These are phyloP conservation scores for Cyclura pinguis DNA, from an alignment of 2,797 vertebrate species.

Conservation along the genomic window DNA sequence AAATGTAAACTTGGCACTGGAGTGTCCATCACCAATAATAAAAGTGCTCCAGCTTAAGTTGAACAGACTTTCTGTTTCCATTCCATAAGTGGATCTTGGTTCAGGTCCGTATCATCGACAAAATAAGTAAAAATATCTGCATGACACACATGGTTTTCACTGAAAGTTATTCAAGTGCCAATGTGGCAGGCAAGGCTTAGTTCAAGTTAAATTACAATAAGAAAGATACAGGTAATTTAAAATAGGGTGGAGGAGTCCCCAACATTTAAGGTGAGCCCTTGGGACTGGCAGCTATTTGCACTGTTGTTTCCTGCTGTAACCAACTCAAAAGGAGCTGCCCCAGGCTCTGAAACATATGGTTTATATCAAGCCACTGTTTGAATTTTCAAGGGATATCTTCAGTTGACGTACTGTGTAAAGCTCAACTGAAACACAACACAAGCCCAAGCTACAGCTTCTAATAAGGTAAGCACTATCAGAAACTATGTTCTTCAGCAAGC, in stretches of 20 bases:
- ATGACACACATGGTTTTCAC: conserved; percentile 12
- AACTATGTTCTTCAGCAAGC: conserved; percentile 12
- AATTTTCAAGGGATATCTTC: conserved; percentile 57
- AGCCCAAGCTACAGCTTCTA: conserved; percentile 25
- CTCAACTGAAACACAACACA: conserved; percentile 34
- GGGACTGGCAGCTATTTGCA: conserved; percentile 76
- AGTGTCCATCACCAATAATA: neutral
- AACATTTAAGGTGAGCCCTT: conserved; percentile 64
- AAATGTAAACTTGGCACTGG: neutral
- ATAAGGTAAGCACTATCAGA: conserved; percentile 28
- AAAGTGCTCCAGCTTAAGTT: neutral
- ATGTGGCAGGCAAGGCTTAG: neutral
- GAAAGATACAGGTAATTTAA: conserved; percentile 14
- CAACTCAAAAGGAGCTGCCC: conserved; percentile 81
- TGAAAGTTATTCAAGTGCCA: neutral
- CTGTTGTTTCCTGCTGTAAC: conserved; percentile 81
- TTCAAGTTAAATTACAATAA: neutral
- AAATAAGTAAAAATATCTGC: neutral
- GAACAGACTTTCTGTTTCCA: neutral
- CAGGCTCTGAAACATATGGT: conserved; percentile 80
- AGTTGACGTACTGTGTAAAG: conserved; percentile 54
- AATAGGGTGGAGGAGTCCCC: neutral
- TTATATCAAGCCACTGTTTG: conserved; percentile 72
- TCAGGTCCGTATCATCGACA: neutral
- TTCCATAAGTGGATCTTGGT: neutral